Evolutionary conservation across 2,113 vertebrate species (phyloP).

Genomic region (Microcebus tavaratra): DNA sequence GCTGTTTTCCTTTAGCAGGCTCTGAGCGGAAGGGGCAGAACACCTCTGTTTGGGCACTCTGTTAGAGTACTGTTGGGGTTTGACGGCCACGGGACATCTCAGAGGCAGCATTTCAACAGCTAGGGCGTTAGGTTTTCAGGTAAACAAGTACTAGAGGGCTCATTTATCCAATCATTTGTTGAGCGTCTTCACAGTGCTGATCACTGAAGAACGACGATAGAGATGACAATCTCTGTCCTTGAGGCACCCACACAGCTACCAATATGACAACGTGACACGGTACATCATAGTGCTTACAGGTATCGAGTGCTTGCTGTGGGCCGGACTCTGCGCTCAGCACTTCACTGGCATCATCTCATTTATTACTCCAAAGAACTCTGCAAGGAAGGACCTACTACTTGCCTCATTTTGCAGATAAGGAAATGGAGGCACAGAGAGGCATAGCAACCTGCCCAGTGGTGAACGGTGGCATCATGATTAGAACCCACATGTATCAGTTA

Average conservation of each 20-base stretch:
- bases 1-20: neutral
- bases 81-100: neutral
- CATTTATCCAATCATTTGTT: neutral
- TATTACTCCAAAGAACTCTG: neutral
- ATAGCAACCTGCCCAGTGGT: neutral
- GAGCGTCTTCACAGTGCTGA: neutral
- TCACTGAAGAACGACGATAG: neutral
- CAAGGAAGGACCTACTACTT: neutral
- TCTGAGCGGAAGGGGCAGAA: neutral
- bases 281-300: no score
- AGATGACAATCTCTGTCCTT: neutral
- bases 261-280: rapidly evolving
- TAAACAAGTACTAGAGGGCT: neutral
- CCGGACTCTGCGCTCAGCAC: neutral
- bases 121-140: neutral
- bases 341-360: rapidly evolving
- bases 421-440: neutral
- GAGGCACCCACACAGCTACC: neutral
- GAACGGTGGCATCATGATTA: neutral
- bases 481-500: neutral
- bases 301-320: rapidly evolving
- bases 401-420: neutral
- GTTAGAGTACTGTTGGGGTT: rapidly evolving
- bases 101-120: neutral
- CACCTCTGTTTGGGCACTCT: neutral